Evolutionary conservation across 2,888 invertebrate species (phyloP).

Genomic region (Cenopis cana): DNA sequence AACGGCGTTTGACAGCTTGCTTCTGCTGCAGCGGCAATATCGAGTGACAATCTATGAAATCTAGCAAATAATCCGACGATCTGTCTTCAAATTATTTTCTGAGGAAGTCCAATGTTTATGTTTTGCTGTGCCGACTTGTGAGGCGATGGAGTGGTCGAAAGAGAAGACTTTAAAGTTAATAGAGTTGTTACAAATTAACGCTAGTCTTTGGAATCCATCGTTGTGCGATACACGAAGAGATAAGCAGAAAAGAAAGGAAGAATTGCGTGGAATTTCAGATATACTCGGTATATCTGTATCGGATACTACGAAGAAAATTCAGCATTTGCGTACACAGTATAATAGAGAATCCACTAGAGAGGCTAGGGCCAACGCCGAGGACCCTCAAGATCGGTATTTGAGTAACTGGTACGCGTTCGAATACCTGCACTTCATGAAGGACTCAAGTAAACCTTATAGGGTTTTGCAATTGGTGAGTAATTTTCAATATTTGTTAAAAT

Average conservation of each 20-base stretch:
- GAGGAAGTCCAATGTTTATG: constrained; percentile 57
- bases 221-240: constrained; percentile 74
- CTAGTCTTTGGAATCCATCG: constrained; percentile 76
- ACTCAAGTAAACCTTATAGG: constrained; percentile 79
- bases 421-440: constrained; percentile 85
- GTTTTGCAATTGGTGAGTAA: constrained; percentile 70
- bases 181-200: constrained; percentile 75
- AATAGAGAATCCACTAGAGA: constrained; percentile 85
- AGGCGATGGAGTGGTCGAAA: constrained; percentile 79
- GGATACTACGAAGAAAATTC: constrained; percentile 86
- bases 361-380: constrained; percentile 77
- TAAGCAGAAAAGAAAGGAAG: constrained; percentile 78
- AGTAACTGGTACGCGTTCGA: constrained; percentile 85
- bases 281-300: constrained; percentile 69
- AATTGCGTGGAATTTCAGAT: constrained; percentile 72
- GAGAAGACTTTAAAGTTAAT: constrained; percentile 78
- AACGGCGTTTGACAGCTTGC: constrained; percentile 40
- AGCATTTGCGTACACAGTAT: constrained; percentile 86
- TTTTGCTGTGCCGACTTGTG: constrained; percentile 51
- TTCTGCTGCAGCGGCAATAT: background rate
- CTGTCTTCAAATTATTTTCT: constrained; percentile 56
- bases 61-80: constrained; percentile 64
- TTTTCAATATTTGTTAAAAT: background rate
- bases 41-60: constrained; percentile 46
- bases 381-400: constrained; percentile 81